These are phyloP conservation scores for Nymphalis polychloros DNA, from an alignment of 2,888 invertebrate species.

Conservation along the genomic window DNA sequence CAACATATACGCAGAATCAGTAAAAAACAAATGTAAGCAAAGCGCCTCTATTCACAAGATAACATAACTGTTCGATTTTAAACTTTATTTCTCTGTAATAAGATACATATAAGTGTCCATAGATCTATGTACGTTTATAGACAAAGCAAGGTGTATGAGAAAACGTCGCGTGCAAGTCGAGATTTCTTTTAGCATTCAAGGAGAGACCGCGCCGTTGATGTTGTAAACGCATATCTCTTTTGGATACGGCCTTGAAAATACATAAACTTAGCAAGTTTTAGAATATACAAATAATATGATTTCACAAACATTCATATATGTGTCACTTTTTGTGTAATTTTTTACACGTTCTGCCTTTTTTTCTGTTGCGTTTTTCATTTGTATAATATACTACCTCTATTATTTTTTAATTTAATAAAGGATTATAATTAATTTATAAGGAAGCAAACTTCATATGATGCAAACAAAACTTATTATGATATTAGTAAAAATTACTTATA, in stretches of 20 bases:
- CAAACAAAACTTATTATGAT: no score
- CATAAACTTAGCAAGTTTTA: slow-evolving; percentile 22
- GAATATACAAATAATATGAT: background rate
- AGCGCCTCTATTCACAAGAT: slow-evolving; percentile 17
- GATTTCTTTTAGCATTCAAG: slow-evolving; percentile 77
- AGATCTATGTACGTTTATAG: slow-evolving; percentile 47
- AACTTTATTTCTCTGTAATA: slow-evolving; percentile 28
- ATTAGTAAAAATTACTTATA: no score
- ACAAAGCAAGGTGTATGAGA: slow-evolving; percentile 56
- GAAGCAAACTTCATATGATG: no score
- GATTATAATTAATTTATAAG: no score
- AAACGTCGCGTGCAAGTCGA: slow-evolving; percentile 73
- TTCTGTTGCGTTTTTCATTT: background rate
- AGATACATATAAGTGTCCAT: slow-evolving; percentile 22
- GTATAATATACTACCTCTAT: no score
- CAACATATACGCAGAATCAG: slow-evolving; percentile 34
- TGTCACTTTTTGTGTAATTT: background rate
- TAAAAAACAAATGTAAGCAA: slow-evolving; percentile 31
- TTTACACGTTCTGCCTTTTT: background rate
- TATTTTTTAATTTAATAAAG: no score
- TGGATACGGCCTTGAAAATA: slow-evolving; percentile 44
- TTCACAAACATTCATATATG: background rate
- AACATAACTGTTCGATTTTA: background rate
- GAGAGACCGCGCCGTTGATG: slow-evolving; percentile 57
- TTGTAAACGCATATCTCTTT: slow-evolving; percentile 44